A percentile compares a stretch with the other conserved stretches of the same genome.
Conservation (phyloP, 1,140 invertebrate species). For the Camponotus floridanus region DNA sequence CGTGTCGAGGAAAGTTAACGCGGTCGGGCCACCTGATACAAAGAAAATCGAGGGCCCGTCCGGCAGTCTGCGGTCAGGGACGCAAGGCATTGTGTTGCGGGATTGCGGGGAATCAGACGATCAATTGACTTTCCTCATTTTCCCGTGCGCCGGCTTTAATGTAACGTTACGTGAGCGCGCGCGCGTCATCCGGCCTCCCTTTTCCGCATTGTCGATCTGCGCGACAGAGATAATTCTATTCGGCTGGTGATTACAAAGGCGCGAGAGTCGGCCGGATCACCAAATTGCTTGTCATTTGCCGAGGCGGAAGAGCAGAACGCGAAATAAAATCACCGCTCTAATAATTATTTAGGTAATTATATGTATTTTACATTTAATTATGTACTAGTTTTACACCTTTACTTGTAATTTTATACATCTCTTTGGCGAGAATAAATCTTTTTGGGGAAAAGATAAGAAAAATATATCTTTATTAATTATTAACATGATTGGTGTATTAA, state of each 20-base stretch:
- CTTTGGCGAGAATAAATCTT: too few species aligned
- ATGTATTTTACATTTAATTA: background rate
- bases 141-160: conserved; percentile 43
- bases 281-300: conserved; percentile 52
- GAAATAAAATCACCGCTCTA: conserved; percentile 37
- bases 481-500: too few species aligned
- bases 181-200: conserved; percentile 28
- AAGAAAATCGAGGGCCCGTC: conserved; percentile 52
- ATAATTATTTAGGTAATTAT: conserved; percentile 45
- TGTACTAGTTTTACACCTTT: too few species aligned
- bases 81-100: conserved; percentile 63
- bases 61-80: conserved; percentile 35
- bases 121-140: conserved; percentile 75
- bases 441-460: too few species aligned
- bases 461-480: background rate
- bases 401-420: too few species aligned
- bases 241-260: conserved; percentile 59
- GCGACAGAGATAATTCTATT: conserved; percentile 61
- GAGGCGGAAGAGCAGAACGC: background rate
- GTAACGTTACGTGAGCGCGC: conserved; percentile 14
- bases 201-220: conserved; percentile 52
- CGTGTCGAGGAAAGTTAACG: conserved; percentile 73
- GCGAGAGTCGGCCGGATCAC: conserved; percentile 32
- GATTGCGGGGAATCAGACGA: conserved; percentile 60
- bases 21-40: conserved; percentile 67